A percentile compares a stretch with the other conserved stretches of the same genome.
Evolutionary conservation across 1,140 invertebrate genomes (phyloP).

Genomic region (Rhyacophila brunnea): DNA sequence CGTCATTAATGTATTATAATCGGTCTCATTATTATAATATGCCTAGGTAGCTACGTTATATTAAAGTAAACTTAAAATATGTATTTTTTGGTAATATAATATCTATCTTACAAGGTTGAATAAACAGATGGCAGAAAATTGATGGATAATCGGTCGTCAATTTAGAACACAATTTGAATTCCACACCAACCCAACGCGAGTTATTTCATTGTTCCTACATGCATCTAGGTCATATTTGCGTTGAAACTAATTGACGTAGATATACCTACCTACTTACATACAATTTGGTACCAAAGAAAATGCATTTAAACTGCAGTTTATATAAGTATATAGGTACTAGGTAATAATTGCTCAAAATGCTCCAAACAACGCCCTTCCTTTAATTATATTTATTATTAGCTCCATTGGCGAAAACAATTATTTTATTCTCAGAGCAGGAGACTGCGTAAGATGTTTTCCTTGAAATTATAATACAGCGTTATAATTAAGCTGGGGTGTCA

Average conservation of each 20-base stretch:
- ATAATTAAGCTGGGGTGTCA: conserved; percentile 30
- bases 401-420: conserved; percentile 1
- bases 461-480: conserved; percentile 28
- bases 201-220: conserved; percentile 27
- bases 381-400: conserved; percentile 12
- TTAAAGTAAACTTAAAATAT: too few relatives aligned
- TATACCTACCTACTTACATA: too few relatives aligned
- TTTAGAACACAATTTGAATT: conserved; percentile 19
- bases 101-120: too few relatives aligned
- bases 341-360: too few relatives aligned
- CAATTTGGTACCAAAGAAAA: too few relatives aligned
- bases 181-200: background rate
- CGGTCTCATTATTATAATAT: too few relatives aligned
- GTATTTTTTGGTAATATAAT: too few relatives aligned
- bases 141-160: conserved; percentile 8
- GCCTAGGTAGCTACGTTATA: too few relatives aligned
- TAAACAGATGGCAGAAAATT: conserved; percentile 12
- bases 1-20: too few relatives aligned
- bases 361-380: background rate
- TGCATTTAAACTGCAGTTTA: too few relatives aligned
- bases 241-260: too few relatives aligned
- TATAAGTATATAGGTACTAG: too few relatives aligned
- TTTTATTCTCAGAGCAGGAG: conserved; percentile 5
- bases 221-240: conserved; percentile 22
- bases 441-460: conserved; percentile 13